These are phyloP conservation scores for Thymelicus sylvestris DNA, from an alignment of 2,888 invertebrate genomes.

Conservation along the genomic window DNA sequence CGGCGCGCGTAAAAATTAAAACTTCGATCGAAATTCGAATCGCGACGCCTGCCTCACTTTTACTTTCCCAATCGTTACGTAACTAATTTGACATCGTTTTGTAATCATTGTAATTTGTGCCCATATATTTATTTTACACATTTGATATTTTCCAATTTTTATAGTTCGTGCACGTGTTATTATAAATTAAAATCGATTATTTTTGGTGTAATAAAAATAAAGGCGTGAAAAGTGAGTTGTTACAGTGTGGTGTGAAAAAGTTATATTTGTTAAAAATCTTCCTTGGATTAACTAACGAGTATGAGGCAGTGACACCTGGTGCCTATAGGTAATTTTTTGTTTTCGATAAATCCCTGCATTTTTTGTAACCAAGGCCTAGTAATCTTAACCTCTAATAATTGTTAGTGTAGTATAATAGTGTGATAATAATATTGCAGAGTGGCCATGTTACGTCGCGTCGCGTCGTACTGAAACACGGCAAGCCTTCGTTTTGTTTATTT, in stretches of 20 bases:
- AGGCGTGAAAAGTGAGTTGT: slow-evolving; percentile 19
- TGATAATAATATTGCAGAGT: no score
- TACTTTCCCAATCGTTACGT: slow-evolving; percentile 50
- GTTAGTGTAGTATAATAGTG: no score
- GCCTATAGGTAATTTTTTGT: not conserved
- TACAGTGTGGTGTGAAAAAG: not conserved
- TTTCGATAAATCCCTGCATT: no score
- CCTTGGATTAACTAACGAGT: slow-evolving; percentile 1
- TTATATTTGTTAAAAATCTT: not conserved
- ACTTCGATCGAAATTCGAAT: slow-evolving; percentile 47
- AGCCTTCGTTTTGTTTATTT: no score
- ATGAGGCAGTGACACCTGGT: slow-evolving; percentile 21
- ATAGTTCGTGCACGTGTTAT: not conserved
- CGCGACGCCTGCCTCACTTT: slow-evolving; percentile 49
- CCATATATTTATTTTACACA: slow-evolving; percentile 10
- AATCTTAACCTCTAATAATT: no score
- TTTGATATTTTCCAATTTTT: not conserved
- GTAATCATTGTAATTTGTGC: slow-evolving; percentile 33
- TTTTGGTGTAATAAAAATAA: not conserved
- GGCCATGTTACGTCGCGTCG: no score
- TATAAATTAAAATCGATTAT: slow-evolving; percentile 9
- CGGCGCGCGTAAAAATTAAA: slow-evolving; percentile 43
- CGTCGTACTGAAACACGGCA: no score
- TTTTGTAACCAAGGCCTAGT: no score
- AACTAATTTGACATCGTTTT: slow-evolving; percentile 42